These are phyloP conservation scores for Phyllopteryx taeniolatus DNA, from an alignment of 2,113 vertebrate genomes.

Conservation along the genomic window DNA sequence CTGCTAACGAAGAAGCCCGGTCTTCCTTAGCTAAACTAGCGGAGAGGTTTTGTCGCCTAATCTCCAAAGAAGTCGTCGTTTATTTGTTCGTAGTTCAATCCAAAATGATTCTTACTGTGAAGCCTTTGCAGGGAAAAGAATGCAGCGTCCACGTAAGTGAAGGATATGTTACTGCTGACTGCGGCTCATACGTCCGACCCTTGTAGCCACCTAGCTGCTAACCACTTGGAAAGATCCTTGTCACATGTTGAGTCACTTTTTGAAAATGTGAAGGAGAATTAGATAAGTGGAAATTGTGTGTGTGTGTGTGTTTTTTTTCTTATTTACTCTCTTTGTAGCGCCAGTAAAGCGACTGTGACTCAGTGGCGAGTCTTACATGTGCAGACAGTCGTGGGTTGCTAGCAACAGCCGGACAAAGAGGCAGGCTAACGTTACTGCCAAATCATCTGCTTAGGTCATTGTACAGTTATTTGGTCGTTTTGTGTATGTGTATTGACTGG, in stretches of 20 bases:
- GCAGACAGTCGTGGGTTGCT: background rate
- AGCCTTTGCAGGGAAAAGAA: conserved; percentile 78
- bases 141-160: conserved; percentile 74
- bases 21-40: background rate
- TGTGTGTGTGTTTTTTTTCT: too few relatives aligned
- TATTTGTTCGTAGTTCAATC: conserved; percentile 1
- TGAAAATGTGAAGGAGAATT: background rate
- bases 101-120: conserved; percentile 78
- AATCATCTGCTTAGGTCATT: background rate
- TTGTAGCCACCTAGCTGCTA: background rate
- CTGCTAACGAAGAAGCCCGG: conserved; percentile 14
- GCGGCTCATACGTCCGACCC: background rate
- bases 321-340: background rate
- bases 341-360: background rate
- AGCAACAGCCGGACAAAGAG: background rate
- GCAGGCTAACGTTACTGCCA: background rate
- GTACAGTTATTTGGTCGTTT: background rate
- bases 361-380: background rate
- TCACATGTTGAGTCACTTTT: background rate
- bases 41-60: background rate
- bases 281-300: background rate
- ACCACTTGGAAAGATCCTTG: background rate
- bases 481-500: background rate
- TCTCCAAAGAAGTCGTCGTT: background rate
- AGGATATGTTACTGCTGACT: background rate